Conservation (phyloP, 2,888 invertebrate genomes). For the Apomyelois bistriatella region DNA sequence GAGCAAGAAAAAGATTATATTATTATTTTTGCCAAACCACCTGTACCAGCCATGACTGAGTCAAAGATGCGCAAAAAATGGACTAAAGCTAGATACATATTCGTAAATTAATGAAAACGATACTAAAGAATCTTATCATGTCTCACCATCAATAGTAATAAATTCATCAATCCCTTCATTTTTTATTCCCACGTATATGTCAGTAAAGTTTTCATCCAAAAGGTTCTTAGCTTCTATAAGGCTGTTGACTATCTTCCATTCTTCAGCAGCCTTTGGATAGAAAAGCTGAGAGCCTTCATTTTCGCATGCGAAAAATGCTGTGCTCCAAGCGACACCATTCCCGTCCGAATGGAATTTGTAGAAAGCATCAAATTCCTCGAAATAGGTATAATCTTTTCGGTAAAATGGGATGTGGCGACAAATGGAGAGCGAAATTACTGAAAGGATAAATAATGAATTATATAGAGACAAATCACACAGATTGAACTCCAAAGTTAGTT, state of each 20-base stretch:
- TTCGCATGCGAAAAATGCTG: constrained; percentile 37
- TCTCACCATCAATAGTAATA: constrained; percentile 44
- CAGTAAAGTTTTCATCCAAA: constrained; percentile 27
- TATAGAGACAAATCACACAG: too few species aligned
- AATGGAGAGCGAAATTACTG: constrained; percentile 24
- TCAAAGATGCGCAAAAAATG: too few species aligned
- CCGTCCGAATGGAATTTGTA: constrained; percentile 43
- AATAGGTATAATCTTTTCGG: constrained; percentile 41
- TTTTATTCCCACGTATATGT: constrained; percentile 40
- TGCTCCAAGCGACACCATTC: constrained; percentile 28
- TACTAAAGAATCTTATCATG: too few species aligned
- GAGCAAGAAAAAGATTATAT: too few species aligned
- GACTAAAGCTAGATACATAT: too few species aligned
- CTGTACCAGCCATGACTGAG: too few species aligned
- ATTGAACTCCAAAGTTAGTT: too few species aligned
- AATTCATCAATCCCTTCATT: constrained; percentile 40
- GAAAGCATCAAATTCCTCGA: constrained; percentile 38
- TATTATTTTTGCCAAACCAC: too few species aligned
- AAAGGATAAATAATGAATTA: too few species aligned
- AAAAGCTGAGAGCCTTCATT: constrained; percentile 43
- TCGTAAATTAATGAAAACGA: too few species aligned
- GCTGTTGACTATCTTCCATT: constrained; percentile 38
- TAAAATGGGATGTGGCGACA: constrained; percentile 34
- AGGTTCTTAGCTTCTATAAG: constrained; percentile 21
- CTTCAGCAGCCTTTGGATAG: constrained; percentile 34